Conservation (phyloP, 2,888 invertebrate species). For the Acanthosepion lycidas region DNA sequence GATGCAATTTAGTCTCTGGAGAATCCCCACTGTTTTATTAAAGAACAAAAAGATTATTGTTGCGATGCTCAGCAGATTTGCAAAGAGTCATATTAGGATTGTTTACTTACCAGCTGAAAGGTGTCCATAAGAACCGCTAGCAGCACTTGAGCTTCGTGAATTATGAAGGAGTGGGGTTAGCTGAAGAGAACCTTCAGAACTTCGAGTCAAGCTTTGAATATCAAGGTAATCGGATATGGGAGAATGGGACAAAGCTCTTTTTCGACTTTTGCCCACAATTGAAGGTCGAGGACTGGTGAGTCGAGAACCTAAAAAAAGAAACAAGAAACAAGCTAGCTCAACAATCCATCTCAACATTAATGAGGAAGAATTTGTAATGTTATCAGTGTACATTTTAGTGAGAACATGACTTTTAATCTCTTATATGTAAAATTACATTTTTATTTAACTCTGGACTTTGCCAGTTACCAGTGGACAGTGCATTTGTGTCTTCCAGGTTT, state of each 20-base stretch:
- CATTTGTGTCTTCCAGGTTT: too few species aligned
- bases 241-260: slow-evolving; percentile 90
- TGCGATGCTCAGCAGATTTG: not conserved
- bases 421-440: too few species aligned
- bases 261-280: slow-evolving; percentile 79
- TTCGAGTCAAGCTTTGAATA: slow-evolving; percentile 95
- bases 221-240: slow-evolving; percentile 97
- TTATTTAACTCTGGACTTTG: too few species aligned
- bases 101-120: slow-evolving; percentile 86
- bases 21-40: too few species aligned
- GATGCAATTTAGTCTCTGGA: too few species aligned
- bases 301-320: slow-evolving; percentile 78
- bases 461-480: too few species aligned
- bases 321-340: not conserved
- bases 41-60: too few species aligned
- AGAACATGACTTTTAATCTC: too few species aligned
- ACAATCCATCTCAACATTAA: too few species aligned
- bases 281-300: slow-evolving; percentile 82
- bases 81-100: not conserved
- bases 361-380: too few species aligned
- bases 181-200: slow-evolving; percentile 88
- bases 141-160: slow-evolving; percentile 77
- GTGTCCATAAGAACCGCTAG: slow-evolving; percentile 97
- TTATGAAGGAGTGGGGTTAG: slow-evolving; percentile 67
- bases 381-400: too few species aligned